Percentiles rank a stretch among this genome's conserved stretches.
phyloP scores from a whole-genome alignment of 2,113 vertebrate species.

The Chlorodrepanis virens region DNA sequence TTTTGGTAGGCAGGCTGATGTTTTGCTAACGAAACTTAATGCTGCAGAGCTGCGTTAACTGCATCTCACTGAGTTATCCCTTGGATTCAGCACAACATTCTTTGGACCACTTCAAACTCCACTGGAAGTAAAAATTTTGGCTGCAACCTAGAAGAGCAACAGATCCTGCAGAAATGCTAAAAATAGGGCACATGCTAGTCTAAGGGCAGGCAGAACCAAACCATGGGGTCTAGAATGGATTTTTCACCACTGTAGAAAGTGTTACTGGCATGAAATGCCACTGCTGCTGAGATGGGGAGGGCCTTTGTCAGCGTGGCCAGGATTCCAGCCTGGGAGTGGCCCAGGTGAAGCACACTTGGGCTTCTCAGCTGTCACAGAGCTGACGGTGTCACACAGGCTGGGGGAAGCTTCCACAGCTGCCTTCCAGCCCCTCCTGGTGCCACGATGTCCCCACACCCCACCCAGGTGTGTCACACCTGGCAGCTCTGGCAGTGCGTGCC shows the following conservation, averaged over 20 bases:
- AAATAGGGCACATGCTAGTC: background rate
- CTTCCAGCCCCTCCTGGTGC: background rate
- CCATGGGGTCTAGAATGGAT: background rate
- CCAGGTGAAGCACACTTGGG: background rate
- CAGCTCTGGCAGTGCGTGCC: rapidly evolving
- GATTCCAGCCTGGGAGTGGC: background rate
- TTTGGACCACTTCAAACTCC: background rate
- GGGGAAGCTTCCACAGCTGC: background rate
- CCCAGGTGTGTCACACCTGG: background rate
- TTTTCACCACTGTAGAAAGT: background rate
- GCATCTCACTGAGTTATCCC: background rate
- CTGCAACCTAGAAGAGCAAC: background rate
- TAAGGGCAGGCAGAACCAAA: background rate
- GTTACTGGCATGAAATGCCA: background rate
- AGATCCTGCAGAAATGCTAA: background rate
- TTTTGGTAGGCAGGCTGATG: background rate
- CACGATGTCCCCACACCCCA: background rate
- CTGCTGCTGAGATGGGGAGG: background rate
- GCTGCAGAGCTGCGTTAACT: background rate
- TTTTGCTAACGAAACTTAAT: background rate
- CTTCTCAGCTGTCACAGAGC: background rate
- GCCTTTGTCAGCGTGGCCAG: background rate
- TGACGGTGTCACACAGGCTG: rapidly evolving
- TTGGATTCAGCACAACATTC: background rate
- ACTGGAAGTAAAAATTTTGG: background rate